Evolutionary conservation across 2,888 invertebrate species (phyloP).

Genomic region (Zhuqinia jingwanae): DNA sequence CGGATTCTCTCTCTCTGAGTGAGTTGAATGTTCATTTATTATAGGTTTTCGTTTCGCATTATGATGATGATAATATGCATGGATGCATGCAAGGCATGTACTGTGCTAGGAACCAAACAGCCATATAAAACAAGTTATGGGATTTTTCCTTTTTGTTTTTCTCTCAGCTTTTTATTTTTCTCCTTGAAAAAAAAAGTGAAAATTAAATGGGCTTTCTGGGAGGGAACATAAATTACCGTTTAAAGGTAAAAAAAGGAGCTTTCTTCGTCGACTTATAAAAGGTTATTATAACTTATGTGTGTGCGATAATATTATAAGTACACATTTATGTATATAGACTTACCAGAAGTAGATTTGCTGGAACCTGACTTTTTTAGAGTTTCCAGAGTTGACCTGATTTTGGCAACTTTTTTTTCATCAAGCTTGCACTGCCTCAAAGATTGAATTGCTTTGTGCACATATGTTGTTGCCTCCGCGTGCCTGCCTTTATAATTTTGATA

Average conservation of each 20-base stretch:
- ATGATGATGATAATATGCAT: background rate
- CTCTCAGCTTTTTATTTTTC: constrained; percentile 45
- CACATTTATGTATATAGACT: background rate
- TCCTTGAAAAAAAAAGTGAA: constrained; percentile 66
- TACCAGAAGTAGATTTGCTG: background rate
- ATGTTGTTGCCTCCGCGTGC: constrained; percentile 67
- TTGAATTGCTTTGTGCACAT: constrained; percentile 73
- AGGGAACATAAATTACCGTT: constrained; percentile 65
- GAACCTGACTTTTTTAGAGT: constrained; percentile 63
- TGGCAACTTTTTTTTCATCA: constrained; percentile 73
- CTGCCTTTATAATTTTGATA: constrained; percentile 69
- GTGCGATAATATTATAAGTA: too few species aligned
- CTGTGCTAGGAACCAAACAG: background rate
- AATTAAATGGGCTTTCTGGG: constrained; percentile 66
- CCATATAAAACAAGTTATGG: background rate
- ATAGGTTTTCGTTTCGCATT: constrained; percentile 2
- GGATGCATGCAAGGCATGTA: constrained; percentile 3
- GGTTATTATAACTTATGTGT: constrained; percentile 12
- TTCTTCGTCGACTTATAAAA: constrained; percentile 27
- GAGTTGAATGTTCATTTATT: constrained; percentile 6
- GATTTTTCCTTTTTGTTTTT: background rate
- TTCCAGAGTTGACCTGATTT: constrained; percentile 74
- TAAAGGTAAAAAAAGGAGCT: constrained; percentile 54
- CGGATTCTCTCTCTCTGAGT: background rate
- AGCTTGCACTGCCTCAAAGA: constrained; percentile 66